phyloP scores from a whole-genome alignment of 2,888 invertebrate genomes.

The Callosobruchus maculatus region DNA sequence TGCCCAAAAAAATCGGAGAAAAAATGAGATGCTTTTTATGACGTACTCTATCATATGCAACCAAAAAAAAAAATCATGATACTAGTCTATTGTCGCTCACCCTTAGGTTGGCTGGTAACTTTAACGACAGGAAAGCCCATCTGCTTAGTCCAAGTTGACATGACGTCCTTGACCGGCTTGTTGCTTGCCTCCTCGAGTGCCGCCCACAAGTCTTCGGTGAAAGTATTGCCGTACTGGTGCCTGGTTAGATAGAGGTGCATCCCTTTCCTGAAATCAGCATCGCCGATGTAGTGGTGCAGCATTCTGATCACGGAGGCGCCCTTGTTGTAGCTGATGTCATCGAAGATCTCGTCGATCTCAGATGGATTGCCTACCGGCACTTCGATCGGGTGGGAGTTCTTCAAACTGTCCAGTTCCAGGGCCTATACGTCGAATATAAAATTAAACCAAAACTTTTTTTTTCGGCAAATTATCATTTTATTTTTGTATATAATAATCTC shows the following conservation, averaged over 20 bases:
- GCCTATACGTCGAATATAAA: constrained; percentile 48
- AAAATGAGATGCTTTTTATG: too few relatives aligned
- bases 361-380: constrained; percentile 91
- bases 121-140: constrained; percentile 93
- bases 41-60: too few relatives aligned
- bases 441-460: too few relatives aligned
- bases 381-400: constrained; percentile 95
- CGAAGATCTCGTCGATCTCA: constrained; percentile 97
- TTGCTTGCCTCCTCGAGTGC: constrained; percentile 84
- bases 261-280: constrained; percentile 86
- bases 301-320: constrained; percentile 93
- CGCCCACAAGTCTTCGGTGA: constrained; percentile 91
- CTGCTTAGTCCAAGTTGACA: constrained; percentile 96
- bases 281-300: constrained; percentile 91
- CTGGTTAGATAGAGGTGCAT: constrained; percentile 86
- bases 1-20: too few relatives aligned
- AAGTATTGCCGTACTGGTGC: constrained; percentile 87
- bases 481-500: too few relatives aligned
- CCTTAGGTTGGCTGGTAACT: constrained; percentile 44
- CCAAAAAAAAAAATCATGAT: too few relatives aligned
- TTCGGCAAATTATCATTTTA: too few relatives aligned
- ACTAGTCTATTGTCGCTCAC: constrained; percentile 17
- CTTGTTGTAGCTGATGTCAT: constrained; percentile 95
- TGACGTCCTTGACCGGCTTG: constrained; percentile 85
- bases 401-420: constrained; percentile 79